These are phyloP conservation scores for Lacanobia wlatinum DNA, from an alignment of 2,888 invertebrate genomes.

Conservation along the genomic window DNA sequence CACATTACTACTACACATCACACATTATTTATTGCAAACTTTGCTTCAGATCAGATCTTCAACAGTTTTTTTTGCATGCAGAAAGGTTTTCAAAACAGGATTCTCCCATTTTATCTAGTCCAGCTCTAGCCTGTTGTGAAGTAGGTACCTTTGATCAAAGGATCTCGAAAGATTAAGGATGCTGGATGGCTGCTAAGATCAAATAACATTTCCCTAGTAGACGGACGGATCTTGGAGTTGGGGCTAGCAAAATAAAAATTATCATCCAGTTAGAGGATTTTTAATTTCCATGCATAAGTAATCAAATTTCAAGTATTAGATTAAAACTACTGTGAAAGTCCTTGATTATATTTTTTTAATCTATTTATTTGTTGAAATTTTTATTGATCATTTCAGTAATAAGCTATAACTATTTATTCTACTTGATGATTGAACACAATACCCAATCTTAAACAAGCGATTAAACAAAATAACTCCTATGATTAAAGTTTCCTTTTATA, in stretches of 20 bases:
- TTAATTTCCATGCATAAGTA: slow-evolving; percentile 25
- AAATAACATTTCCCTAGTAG: too few relatives aligned
- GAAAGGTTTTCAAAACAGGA: too few relatives aligned
- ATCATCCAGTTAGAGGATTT: slow-evolving; percentile 32
- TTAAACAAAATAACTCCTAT: slow-evolving; percentile 49
- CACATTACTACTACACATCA: too few relatives aligned
- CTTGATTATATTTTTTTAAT: slow-evolving; percentile 43
- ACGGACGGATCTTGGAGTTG: too few relatives aligned
- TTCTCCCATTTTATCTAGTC: too few relatives aligned
- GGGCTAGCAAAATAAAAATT: slow-evolving; percentile 47
- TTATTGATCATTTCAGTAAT: slow-evolving; percentile 31
- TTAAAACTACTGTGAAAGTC: slow-evolving; percentile 41
- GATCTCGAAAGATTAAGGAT: too few relatives aligned
- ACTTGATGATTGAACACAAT: slow-evolving; percentile 58
- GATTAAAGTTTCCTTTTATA: slow-evolving; percentile 36
- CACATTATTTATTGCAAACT: too few relatives aligned
- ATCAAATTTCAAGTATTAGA: slow-evolving; percentile 38
- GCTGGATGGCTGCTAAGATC: too few relatives aligned
- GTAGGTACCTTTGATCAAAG: too few relatives aligned
- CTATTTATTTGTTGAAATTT: slow-evolving; percentile 32
- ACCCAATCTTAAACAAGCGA: slow-evolving; percentile 53
- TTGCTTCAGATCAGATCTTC: too few relatives aligned
- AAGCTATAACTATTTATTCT: slow-evolving; percentile 47
- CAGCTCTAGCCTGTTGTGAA: too few relatives aligned
- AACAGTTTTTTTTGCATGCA: too few relatives aligned